Base-by-base conservation (phyloP, 2,113 vertebrate species). In the Bos indicus region DNA sequence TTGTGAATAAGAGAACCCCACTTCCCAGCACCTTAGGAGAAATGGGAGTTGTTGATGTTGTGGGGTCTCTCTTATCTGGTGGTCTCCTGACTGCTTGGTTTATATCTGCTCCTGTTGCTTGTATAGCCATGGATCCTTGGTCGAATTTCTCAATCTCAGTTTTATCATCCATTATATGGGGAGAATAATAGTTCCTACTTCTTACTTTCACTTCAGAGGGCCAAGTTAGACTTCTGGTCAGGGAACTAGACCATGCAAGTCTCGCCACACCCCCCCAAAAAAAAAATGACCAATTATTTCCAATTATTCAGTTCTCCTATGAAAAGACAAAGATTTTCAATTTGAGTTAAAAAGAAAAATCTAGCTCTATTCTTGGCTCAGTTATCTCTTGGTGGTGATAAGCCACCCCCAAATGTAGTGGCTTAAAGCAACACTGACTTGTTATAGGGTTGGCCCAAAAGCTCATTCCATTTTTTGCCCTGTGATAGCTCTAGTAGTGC, bases 241-340 rank as follows among this genome's bases (percentile, higher is more conserved):
- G 78, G 16, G 46, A 51, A 51, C 28, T 19, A 48, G 78, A 80
- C 3, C 71, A 12, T 40, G 36, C 19, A 74, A 74, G 16, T 30
- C 78, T 5, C 15, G 7, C 28, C n/a, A 1, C 33, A 1, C 1
- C 0, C 36, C 10, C 2, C 26, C 16, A 0, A 6, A 33, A 78
- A 78, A 30, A 1, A 40, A 5, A 43, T 46, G 10, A 52, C 17
- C 48, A 82, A 23, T 81, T 81, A 30, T 12, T 8, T 46, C 51
- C 77, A 91, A 59, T n/a, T 36, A 87, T 52, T 82, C 43, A 77
- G 46, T 62, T 92, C 33, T 94, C 51, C 54, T 93, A 30, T 60
- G 86, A 82, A 92, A 62, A 88, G 25, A 62, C 59, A 81, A 86
- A 90, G 56, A 36, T 16, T 77, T 19, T 74, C 52, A 43, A 71